These are phyloP conservation scores for Chaetoderma sp. DNA, from an alignment of 2,888 invertebrate genomes.

Conservation along the genomic window DNA sequence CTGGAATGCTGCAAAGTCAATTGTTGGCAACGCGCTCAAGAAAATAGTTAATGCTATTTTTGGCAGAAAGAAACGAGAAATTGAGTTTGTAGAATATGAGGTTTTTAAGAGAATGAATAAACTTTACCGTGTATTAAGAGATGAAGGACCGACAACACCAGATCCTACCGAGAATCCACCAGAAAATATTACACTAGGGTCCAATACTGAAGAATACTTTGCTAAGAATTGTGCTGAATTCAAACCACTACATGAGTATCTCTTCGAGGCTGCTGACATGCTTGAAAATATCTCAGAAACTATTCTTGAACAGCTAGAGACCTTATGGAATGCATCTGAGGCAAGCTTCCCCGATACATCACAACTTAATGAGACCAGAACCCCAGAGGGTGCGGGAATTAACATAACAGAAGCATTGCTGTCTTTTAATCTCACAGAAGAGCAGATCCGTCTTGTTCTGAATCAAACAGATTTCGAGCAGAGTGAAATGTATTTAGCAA, in stretches of 20 bases:
- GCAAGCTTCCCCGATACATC: too few species aligned
- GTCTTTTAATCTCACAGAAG: background rate
- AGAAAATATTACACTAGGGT: background rate
- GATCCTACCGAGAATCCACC: background rate
- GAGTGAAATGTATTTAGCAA: too few species aligned
- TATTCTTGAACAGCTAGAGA: too few species aligned
- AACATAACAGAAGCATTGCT: background rate
- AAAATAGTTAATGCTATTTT: too few species aligned
- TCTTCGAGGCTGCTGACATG: too few species aligned
- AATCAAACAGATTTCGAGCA: background rate
- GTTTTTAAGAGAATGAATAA: background rate
- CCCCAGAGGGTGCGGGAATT: background rate
- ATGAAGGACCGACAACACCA: background rate
- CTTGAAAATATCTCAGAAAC: too few species aligned
- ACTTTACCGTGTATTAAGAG: background rate
- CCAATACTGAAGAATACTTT: too few species aligned
- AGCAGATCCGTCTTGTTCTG: background rate
- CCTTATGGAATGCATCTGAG: too few species aligned
- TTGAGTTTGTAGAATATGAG: background rate
- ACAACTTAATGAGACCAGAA: too few species aligned
- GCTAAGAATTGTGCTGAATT: too few species aligned
- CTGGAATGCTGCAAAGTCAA: conserved; percentile 5
- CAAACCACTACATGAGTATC: too few species aligned
- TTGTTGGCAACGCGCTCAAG: background rate
- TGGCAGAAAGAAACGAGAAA: background rate